Base-by-base conservation (phyloP, 2,888 invertebrate species). In the Gastrophysa polygoni region DNA sequence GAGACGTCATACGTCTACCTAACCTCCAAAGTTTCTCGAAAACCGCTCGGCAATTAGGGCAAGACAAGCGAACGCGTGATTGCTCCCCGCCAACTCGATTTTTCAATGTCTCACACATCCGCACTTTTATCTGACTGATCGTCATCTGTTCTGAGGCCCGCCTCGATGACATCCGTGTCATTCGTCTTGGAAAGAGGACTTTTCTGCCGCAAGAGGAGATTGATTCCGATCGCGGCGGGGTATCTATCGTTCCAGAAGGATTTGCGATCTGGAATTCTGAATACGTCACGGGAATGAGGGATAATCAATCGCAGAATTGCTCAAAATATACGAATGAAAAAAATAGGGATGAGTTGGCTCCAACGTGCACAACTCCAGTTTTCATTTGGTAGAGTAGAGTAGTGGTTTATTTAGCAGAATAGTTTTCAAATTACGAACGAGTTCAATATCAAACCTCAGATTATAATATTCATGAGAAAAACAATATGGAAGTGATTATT, bases 121-220 rank as follows among this genome's bases (percentile, higher is more conserved):
- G 73, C 71, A 70, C 66, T 68, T 71, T 72, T 73, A 74, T 74
- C 73, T 66, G 68, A 66, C 62, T 72, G 74, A 75, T 76, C 75
- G 74, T 71, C 73, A 64, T 64, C 73, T 77, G 68, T 72, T 72
- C 69, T 68, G 73, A 75, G 74, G 72, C 71, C 68, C 57, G 72
- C 74, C 54, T 71, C 68, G 67, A 71, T 74, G 78, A 79, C 79
- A 79, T 77, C 77, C 76, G 78, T 74, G 66, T 69, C 70, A 72
- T 72, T 68, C 64, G 70, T 72, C 72, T 72, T 70, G 71, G 56
- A 38, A 70, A 59, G 38, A 59, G 46, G 58, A 20, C 59, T 55
- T 38, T 38, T 2, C 1, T n/a, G 38, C 2, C 14, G 38, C 38
- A 38, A 1, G 38, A 38, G 38, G 38, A 14, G 38, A 38, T 38